Evolutionary conservation across 2,888 invertebrate species (phyloP), one percentile per base, ranked within the genome.

Genomic region (Torymus auratus): DNA sequence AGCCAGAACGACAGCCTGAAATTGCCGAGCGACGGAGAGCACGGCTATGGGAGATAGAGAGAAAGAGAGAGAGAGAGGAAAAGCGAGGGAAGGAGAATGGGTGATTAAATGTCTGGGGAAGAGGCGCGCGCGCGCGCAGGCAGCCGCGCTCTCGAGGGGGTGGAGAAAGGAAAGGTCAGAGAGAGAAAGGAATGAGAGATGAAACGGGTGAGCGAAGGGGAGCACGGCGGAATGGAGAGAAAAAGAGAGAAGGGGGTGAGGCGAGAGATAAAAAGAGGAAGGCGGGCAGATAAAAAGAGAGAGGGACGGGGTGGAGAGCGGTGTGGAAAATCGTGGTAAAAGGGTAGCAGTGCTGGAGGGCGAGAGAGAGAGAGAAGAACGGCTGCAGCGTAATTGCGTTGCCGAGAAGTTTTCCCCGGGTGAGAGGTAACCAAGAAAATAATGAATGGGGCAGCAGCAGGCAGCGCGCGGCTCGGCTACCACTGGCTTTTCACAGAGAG

Each of bases 351-450:
- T 56, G 69, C 55, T 68, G 69, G 78, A 76, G 76, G 61, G 14
- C 1, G 28, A 28, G 28, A 41, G 14, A 28, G 28, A 28, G 28
- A 28, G 28, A 28, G 28, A 28, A 28, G 28, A 41, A 11, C 13
- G 50, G 69, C 69, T 20, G 72, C 85, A 86, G 78, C 84, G 84
- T 90, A 90, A 90, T 90, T 90, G 89, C 89, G 90, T 90, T 90
- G 88, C 89, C 87, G 87, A 88, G 88, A 90, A 89, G 88, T 90
- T 90, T 89, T 89, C 86, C 86, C 87, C 83, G 85, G 87, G 86
- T 85, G 85, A 86, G 87, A 88, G 89, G 88, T 89, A 89, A 88
- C 89, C 89, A 89, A 88, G 89, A 89, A 90, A 90, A 89, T 90
- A 90, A 90, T 90, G 90, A 90, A 89, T 90, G 88, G 87, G 86